Percentiles rank a stretch among this genome's conserved stretches.
Conservation (phyloP, 2,797 vertebrate genomes). For the Amniataba percoides region DNA sequence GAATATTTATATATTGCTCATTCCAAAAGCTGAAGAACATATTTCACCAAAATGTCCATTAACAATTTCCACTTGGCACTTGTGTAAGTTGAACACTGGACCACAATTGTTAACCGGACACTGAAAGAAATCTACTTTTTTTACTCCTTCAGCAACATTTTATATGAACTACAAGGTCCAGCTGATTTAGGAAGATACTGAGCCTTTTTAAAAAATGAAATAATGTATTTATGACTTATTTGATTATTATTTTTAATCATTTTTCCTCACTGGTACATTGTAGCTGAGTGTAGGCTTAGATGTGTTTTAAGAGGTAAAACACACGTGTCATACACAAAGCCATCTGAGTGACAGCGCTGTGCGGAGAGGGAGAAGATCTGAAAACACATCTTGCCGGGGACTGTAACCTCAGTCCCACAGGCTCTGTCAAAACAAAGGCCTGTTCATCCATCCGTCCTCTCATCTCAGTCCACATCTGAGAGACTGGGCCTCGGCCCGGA, state of each 20-base stretch:
- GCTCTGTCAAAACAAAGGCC: constrained; percentile 73
- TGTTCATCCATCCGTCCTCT: constrained; percentile 70
- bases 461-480: constrained; percentile 75
- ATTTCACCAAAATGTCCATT: too few species aligned
- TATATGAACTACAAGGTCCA: neutral
- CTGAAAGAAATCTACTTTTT: neutral
- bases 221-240: neutral
- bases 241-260: rapidly evolving
- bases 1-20: too few species aligned
- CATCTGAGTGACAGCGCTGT: constrained; percentile 51
- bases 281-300: neutral
- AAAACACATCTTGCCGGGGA: constrained; percentile 52
- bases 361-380: constrained; percentile 45
- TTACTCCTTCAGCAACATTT: neutral
- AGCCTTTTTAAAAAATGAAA: neutral
- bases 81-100: too few species aligned
- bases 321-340: constrained; percentile 9
- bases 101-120: too few species aligned
- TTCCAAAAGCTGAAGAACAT: too few species aligned
- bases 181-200: neutral
- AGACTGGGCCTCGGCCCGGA: constrained; percentile 32
- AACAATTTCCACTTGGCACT: too few species aligned
- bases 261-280: too few species aligned
- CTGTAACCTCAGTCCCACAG: constrained; percentile 58
- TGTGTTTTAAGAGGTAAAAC: constrained; percentile 36